phyloP scores from a whole-genome alignment of 1,140 invertebrate genomes.

The Drosophila obscura region DNA sequence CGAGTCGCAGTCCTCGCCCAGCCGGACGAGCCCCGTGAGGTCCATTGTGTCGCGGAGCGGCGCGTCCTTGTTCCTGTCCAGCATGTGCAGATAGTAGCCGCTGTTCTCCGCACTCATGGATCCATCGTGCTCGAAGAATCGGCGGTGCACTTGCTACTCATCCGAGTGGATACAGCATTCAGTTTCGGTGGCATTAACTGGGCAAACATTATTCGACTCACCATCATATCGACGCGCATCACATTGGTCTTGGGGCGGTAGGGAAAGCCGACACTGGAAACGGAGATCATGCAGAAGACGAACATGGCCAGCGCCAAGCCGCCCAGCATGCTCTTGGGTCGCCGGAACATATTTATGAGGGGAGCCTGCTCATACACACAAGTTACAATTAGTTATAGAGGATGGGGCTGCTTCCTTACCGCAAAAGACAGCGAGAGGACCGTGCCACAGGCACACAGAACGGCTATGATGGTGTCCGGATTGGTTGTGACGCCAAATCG shows the following conservation, averaged over 20 bases:
- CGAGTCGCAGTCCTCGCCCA: constrained; percentile 86
- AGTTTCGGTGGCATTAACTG: not conserved
- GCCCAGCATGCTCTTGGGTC: constrained; percentile 82
- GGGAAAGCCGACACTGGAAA: constrained; percentile 90
- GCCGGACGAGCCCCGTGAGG: constrained; percentile 85
- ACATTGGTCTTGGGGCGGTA: constrained; percentile 88
- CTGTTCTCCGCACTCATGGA: constrained; percentile 85
- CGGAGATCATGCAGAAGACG: constrained; percentile 85
- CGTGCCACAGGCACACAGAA: constrained; percentile 83
- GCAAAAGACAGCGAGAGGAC: constrained; percentile 67
- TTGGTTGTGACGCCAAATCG: constrained; percentile 86
- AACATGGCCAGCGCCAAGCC: constrained; percentile 84
- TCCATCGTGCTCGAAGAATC: constrained; percentile 85
- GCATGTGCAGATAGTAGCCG: constrained; percentile 89
- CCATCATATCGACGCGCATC: constrained; percentile 88
- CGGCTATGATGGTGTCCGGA: constrained; percentile 86
- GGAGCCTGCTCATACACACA: constrained; percentile 44
- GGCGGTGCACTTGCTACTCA: constrained; percentile 86
- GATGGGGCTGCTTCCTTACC: constrained; percentile 27
- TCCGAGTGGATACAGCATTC: not conserved
- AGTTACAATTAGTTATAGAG: not conserved
- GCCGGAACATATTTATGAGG: constrained; percentile 64
- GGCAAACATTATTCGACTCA: constrained; percentile 73
- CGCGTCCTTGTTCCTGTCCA: constrained; percentile 88
- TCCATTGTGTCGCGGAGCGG: constrained; percentile 84